These are phyloP conservation scores for Hanleya hanleyi DNA, from an alignment of 2,888 invertebrate species.

Conservation along the genomic window DNA sequence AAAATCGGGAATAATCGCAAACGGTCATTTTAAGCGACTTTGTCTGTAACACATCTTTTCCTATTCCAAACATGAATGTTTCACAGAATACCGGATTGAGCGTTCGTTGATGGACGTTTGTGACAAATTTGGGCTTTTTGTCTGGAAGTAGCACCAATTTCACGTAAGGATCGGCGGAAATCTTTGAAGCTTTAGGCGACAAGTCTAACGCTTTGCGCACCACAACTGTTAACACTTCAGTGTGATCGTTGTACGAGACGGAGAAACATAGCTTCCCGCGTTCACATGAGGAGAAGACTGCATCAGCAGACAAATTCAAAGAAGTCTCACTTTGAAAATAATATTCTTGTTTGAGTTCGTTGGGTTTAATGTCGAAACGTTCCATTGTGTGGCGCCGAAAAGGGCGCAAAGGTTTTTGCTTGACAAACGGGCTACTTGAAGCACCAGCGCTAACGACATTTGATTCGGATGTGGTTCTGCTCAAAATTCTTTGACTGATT, in stretches of 20 bases:
- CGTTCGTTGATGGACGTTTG: not conserved
- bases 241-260: not conserved
- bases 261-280: slow-evolving; percentile 1
- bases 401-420: too few relatives aligned
- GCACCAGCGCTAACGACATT: too few relatives aligned
- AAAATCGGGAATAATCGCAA: not conserved
- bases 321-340: not conserved
- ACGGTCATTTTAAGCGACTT: not conserved
- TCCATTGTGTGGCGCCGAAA: not conserved
- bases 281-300: not conserved
- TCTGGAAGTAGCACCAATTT: slow-evolving; percentile 3
- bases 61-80: not conserved
- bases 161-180: slow-evolving; percentile 2
- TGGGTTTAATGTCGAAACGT: not conserved
- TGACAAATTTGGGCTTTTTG: not conserved
- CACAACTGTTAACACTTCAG: not conserved
- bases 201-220: not conserved
- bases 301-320: not conserved
- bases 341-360: not conserved
- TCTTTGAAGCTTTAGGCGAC: not conserved
- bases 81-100: not conserved
- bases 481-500: too few relatives aligned
- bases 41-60: not conserved
- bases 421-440: too few relatives aligned
- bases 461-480: too few relatives aligned